phyloP scores from a whole-genome alignment of 2,797 vertebrate species.

The Periparus ater region DNA sequence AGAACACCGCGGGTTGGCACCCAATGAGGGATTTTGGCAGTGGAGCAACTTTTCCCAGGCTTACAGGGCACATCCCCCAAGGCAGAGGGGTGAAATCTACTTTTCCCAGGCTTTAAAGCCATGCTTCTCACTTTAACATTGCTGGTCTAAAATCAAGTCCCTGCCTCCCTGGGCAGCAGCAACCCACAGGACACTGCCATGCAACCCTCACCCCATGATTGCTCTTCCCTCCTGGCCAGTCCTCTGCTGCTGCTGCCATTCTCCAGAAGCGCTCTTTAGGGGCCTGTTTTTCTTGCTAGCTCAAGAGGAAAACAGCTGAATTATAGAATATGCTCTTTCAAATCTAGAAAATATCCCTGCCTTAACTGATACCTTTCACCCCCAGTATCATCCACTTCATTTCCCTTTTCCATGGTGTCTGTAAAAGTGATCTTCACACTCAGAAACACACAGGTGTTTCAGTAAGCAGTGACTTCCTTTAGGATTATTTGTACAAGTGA shows the following conservation, averaged over 20 bases:
- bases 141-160: no score
- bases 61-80: no score
- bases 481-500: background rate
- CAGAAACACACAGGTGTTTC: background rate
- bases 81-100: no score
- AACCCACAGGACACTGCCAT: background rate
- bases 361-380: background rate
- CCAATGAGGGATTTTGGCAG: no score
- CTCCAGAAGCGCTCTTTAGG: background rate
- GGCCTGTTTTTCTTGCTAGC: background rate
- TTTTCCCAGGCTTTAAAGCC: no score
- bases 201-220: background rate
- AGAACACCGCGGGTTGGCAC: no score
- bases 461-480: background rate
- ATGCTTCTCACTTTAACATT: no score
- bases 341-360: background rate
- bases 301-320: background rate
- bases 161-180: no score
- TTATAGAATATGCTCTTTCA: background rate
- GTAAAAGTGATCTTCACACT: background rate
- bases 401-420: background rate
- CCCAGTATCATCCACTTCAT: fast-evolving
- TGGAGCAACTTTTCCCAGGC: no score
- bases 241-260: background rate
- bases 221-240: background rate